Conservation (phyloP, 2,888 invertebrate genomes). For the Platycheirus rosarum region DNA sequence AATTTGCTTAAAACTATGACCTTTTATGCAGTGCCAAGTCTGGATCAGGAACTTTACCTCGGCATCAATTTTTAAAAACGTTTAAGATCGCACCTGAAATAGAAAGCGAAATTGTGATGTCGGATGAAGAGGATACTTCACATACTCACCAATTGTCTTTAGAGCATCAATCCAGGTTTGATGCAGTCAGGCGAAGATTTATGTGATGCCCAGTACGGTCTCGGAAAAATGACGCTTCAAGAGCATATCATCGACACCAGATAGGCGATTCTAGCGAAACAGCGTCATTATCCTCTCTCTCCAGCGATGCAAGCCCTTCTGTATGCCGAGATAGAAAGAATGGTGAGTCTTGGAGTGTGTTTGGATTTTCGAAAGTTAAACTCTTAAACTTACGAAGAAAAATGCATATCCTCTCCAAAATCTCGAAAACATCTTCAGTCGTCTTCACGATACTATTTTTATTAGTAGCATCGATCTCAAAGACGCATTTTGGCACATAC, state of each 20-base stretch:
- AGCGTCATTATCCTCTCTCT: not conserved
- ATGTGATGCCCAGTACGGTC: too few relatives aligned
- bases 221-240: too few relatives aligned
- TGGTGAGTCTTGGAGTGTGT: not conserved
- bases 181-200: not conserved
- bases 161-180: not conserved
- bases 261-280: not conserved
- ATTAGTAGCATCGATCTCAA: too few relatives aligned
- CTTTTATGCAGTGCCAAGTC: not conserved
- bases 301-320: too few relatives aligned
- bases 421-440: too few relatives aligned
- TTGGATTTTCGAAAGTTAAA: not conserved
- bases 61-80: not conserved
- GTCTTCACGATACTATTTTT: too few relatives aligned
- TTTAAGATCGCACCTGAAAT: not conserved
- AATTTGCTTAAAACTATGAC: not conserved
- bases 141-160: constrained; percentile 7
- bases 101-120: not conserved
- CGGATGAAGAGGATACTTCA: not conserved
- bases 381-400: not conserved
- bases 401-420: too few relatives aligned
- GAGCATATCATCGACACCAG: too few relatives aligned
- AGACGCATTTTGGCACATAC: too few relatives aligned
- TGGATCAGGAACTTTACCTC: too few relatives aligned
- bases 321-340: too few relatives aligned